Conservation (phyloP, 2,888 invertebrate genomes). For the Coenonympha glycerion region DNA sequence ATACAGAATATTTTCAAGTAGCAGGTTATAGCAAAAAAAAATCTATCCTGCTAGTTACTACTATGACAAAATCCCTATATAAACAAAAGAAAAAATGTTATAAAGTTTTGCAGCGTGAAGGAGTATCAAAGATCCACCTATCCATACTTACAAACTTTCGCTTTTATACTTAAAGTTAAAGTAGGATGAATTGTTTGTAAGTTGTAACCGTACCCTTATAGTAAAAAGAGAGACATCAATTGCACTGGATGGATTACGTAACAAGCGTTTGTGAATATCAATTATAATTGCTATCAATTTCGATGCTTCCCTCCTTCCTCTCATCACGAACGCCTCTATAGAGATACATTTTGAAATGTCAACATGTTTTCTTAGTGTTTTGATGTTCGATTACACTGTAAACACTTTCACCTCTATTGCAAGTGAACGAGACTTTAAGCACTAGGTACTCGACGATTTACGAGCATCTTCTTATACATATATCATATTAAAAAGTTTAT, state of each 20-base stretch:
- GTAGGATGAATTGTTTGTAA: no score
- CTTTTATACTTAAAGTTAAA: no score
- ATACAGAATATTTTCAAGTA: no score
- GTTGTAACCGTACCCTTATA: no score
- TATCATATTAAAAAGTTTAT: no score
- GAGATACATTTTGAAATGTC: constrained; percentile 19
- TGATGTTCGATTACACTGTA: constrained; percentile 12
- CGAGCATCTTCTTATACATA: neutral
- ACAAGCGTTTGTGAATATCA: constrained; percentile 29
- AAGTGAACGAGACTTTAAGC: constrained; percentile 9
- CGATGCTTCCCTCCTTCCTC: constrained; percentile 18
- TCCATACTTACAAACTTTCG: no score
- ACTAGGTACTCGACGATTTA: neutral
- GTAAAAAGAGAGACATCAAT: constrained; percentile 35
- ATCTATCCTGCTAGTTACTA: no score
- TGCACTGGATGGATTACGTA: constrained; percentile 40
- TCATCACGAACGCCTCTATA: constrained; percentile 15
- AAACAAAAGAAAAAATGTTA: no score
- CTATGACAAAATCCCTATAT: no score
- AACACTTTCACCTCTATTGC: constrained; percentile 22
- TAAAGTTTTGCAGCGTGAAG: no score
- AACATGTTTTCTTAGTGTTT: constrained; percentile 18
- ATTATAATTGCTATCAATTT: constrained; percentile 24
- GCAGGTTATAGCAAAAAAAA: no score
- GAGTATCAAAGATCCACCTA: no score